Evolutionary conservation across 2,113 vertebrate species (phyloP), one percentile per base, ranked within the genome.

Genomic region (Mellivora capensis): DNA sequence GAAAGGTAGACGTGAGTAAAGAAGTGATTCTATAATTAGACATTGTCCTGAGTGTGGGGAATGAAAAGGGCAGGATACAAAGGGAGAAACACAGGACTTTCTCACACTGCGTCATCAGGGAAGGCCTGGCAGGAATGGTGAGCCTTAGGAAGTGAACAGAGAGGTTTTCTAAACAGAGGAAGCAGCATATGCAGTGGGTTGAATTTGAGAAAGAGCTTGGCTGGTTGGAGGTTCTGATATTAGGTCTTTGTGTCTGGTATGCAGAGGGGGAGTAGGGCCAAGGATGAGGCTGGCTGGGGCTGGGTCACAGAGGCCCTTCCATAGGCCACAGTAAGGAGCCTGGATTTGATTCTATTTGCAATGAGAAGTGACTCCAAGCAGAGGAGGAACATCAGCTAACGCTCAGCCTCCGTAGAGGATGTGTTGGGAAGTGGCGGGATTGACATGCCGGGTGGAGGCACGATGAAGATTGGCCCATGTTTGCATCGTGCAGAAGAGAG

Each of bases 391-490:
- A 31, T 71, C 47, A 17, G 69, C 27, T 79, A 37, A 61, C 54
- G 49, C 77, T 77, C 20, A 6, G 42, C 44, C 34, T 69, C 25
- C 10, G 1, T 47, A 17, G 31, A 96, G 20, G 69, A 25, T 18
- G 7, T 25, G 4, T 13, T 47, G n/a, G 44, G 49, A 10, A n/a
- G 21, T 72, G 54, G 34, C 52, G 59, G 61, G 14, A 21, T 17
- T n/a, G 83, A 69, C 52, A 89, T 21, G 1, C 23, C 6, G 37
- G 54, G 29, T 23, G 37, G 20, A 27, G 49, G 57, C 27, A 2
- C 4, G 47, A 20, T 9, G 11, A 64, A 31, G 21, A 9, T 10
- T 44, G 42, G 71, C 2, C 21, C 17, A 7, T 0, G 0, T 1
- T 54, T 18, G 3, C 18, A 18, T n/a, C 3, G 10, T 42, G 0